Evolutionary conservation across 2,113 vertebrate species (phyloP).

Genomic region (Tetrax tetrax): DNA sequence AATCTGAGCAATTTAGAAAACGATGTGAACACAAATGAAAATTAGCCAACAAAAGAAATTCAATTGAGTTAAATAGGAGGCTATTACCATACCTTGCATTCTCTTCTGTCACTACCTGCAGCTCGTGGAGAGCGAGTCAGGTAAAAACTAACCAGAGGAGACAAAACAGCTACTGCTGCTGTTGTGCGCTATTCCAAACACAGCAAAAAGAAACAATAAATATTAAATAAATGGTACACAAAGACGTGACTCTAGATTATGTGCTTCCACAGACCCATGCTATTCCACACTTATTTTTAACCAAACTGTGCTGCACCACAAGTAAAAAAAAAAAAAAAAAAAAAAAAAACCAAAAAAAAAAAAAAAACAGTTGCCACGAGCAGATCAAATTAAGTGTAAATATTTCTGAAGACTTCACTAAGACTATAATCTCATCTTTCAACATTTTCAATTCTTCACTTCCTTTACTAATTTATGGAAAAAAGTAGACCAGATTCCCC

Average conservation of each 20-base stretch:
- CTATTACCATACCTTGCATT: constrained; percentile 27
- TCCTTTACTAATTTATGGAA: neutral
- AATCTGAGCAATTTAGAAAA: constrained; percentile 10
- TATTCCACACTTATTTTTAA: neutral
- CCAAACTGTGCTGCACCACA: neutral
- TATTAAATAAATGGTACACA: neutral
- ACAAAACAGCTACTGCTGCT: neutral
- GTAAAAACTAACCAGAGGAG: neutral
- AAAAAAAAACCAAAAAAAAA: too few relatives aligned
- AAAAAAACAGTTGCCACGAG: neutral
- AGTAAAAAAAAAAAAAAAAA: neutral
- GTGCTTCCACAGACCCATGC: neutral
- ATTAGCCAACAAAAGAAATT: constrained; percentile 37
- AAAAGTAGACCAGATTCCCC: neutral
- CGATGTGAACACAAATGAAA: constrained; percentile 15
- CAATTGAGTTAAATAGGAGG: neutral
- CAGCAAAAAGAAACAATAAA: neutral
- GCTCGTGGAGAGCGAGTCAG: neutral
- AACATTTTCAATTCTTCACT: neutral
- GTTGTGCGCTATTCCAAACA: neutral
- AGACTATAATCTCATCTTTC: neutral
- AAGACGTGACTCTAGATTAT: neutral
- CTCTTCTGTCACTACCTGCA: neutral
- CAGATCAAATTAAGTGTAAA: neutral
- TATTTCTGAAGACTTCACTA: neutral